Conservation (phyloP, 2,797 vertebrate genomes). For the Sternarchorhynchus goeldii region DNA sequence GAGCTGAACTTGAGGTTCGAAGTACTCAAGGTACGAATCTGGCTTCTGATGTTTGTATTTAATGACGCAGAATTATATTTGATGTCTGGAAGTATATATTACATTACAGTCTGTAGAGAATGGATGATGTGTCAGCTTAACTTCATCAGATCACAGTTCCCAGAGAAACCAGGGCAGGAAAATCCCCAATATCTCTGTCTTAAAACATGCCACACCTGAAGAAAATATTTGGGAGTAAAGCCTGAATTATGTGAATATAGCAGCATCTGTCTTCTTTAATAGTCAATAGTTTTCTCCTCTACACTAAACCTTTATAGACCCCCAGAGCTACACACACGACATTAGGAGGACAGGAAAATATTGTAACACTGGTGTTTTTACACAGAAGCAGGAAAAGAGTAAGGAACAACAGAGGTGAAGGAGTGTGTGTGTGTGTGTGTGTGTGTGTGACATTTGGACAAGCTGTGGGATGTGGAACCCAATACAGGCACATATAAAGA, state of each 20-base stretch:
- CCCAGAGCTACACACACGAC: background rate
- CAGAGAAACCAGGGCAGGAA: background rate
- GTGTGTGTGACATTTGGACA: too few species aligned
- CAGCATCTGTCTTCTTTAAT: background rate
- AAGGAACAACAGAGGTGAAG: background rate
- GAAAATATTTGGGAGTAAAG: background rate
- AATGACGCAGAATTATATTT: background rate
- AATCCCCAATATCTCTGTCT: constrained; percentile 21
- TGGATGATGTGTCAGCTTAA: constrained; percentile 9
- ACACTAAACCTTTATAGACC: constrained; percentile 20
- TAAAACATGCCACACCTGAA: constrained; percentile 8
- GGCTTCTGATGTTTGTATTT: background rate
- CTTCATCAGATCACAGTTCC: constrained; percentile 18
- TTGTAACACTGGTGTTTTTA: background rate
- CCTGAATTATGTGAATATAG: constrained; percentile 16
- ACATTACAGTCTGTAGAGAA: constrained; percentile 9
- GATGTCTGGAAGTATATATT: background rate
- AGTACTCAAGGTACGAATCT: too few species aligned
- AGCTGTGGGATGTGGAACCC: too few species aligned
- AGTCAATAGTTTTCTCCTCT: constrained; percentile 14
- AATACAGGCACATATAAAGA: too few species aligned
- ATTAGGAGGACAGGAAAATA: background rate
- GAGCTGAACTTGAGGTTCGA: too few species aligned
- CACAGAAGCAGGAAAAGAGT: background rate
- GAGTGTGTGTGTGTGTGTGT: too few species aligned